These are phyloP conservation scores for Entelurus aequoreus DNA, from an alignment of 2,113 vertebrate species.

Conservation along the genomic window DNA sequence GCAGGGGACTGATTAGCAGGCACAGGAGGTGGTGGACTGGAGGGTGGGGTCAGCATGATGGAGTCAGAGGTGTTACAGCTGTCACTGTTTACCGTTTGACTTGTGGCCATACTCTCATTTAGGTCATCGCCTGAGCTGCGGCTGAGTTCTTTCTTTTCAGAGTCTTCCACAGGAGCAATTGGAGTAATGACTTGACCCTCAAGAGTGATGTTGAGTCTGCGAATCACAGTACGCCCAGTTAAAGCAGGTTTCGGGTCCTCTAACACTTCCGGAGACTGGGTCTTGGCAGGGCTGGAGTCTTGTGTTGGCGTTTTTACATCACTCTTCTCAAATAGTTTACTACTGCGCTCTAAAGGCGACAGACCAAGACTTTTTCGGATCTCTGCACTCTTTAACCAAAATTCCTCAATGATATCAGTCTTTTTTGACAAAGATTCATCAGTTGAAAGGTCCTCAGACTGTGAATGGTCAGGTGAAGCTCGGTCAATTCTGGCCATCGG, in stretches of 20 bases:
- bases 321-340: constrained; percentile 63
- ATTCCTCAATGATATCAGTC: constrained; percentile 88
- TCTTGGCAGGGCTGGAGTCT: constrained; percentile 52
- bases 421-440: constrained; percentile 77
- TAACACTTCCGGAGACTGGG: constrained; percentile 48
- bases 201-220: constrained; percentile 75
- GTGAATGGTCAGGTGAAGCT: constrained; percentile 45
- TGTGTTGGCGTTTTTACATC: constrained; percentile 5
- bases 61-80: constrained; percentile 89
- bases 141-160: constrained; percentile 78
- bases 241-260: constrained; percentile 69
- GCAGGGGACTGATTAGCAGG: constrained; percentile 88
- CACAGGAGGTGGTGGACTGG: constrained; percentile 89
- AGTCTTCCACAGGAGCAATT: constrained; percentile 73
- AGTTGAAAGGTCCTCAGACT: constrained; percentile 57
- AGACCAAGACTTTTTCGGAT: constrained; percentile 91
- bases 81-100: constrained; percentile 80
- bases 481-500: constrained; percentile 71
- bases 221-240: constrained; percentile 69
- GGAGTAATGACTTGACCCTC: constrained; percentile 81
- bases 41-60: constrained; percentile 92
- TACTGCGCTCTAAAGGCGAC: constrained; percentile 79
- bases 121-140: constrained; percentile 89
- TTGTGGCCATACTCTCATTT: constrained; percentile 82
- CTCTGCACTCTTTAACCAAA: constrained; percentile 95